Evolutionary conservation across 2,888 invertebrate genomes (phyloP), one percentile per base, ranked within the genome.

Genomic region (Oligia latruncula): DNA sequence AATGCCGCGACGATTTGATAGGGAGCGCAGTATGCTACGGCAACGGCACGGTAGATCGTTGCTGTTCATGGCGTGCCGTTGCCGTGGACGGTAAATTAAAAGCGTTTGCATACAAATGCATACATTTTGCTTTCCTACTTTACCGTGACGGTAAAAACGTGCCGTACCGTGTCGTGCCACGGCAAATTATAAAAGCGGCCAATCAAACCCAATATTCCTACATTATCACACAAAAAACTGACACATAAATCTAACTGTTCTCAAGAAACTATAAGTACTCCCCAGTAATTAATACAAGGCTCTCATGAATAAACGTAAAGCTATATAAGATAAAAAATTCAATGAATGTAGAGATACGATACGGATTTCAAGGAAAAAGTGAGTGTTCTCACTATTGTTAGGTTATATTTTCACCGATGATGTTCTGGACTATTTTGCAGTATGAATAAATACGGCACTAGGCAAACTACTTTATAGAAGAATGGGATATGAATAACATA

Each of bases 251-350:
- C 2, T 35, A 13, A 52, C 62, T 70, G 43, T 71, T 43, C 29
- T 66, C n/a, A 60, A 60, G 71, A 15, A 68, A 55, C n/a, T 64
- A 29, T 62, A 40, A 55, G 23, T 70, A 80, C 29, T 55, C 71
- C 71, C 40, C 60, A 77, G 43, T 58, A 77, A 77, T 82, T 82
- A 68, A 46, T 71, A 81, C 82, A 46, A 74, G 23, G 13, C 40
- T 70, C 62, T 68, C 46, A 43, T 70, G 43, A 70, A 58, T 75
- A 81, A 81, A 76, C n/a, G 76, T n/a, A 52, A 82, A 43, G 43
- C 49, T 71, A n/a, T 43, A 65, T n/a, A 82, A 71, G 70, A 70
- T 70, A 60, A 82, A 58, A 67, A 76, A 58, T 13, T 20, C 23
- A 58, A 82, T n/a, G 2, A 77, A 65, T 43, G 43, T 60, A 46